Evolutionary conservation across 30 jellyfish, hydroid and myxozoan species (phyloP).

Genomic region (Hydractinia echinata): DNA sequence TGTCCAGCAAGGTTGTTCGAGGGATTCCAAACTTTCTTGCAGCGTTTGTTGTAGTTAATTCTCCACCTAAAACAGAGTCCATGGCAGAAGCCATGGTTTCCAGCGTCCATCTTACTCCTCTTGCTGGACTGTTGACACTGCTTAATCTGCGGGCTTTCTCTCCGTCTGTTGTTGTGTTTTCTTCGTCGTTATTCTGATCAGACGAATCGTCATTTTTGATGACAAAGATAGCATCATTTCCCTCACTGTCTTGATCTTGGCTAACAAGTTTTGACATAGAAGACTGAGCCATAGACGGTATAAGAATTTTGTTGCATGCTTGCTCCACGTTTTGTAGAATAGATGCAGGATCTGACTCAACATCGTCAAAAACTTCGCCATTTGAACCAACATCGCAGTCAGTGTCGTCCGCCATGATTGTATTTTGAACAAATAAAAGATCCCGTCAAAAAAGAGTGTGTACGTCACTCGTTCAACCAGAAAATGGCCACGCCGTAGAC

Average conservation of each 20-base stretch:
- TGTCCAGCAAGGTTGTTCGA: conserved; percentile 24
- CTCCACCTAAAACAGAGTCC: conserved; percentile 25
- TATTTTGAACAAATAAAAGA: neutral
- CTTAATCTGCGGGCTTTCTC: conserved; percentile 14
- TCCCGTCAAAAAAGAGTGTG: no score
- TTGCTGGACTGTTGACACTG: neutral
- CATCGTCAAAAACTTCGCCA: conserved; percentile 32
- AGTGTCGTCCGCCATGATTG: conserved; percentile 36
- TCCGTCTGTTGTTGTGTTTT: neutral
- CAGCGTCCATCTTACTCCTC: conserved; percentile 31
- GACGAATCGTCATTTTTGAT: conserved; percentile 14
- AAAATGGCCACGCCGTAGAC: no score
- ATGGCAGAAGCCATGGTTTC: conserved; percentile 34
- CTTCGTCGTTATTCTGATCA: neutral
- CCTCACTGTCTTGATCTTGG: neutral
- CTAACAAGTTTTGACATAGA: neutral
- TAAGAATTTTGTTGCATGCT: conserved; percentile 17
- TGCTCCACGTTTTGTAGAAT: conserved; percentile 10
- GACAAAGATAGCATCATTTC: conserved; percentile 16
- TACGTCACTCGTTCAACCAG: no score
- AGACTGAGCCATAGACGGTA: conserved; percentile 20
- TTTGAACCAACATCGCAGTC: conserved; percentile 18
- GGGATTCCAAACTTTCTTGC: conserved; percentile 32
- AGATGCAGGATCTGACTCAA: conserved; percentile 23
- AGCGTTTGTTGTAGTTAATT: conserved; percentile 26